Conservation (phyloP, 2,797 vertebrate species). For the Sphenodon punctatus region DNA sequence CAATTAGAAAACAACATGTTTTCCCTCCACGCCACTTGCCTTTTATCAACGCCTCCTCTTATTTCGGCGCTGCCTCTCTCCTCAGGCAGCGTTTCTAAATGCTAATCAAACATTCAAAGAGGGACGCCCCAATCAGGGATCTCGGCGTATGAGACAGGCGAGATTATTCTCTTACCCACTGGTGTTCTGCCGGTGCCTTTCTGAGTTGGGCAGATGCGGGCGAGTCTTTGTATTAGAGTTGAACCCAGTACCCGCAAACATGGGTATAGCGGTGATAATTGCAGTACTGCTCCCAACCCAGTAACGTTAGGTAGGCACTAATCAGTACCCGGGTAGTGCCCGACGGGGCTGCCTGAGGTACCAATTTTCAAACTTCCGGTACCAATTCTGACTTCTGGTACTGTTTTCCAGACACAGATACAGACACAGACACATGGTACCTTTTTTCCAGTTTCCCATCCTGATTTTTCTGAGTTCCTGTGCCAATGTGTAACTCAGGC, state of each 20-base stretch:
- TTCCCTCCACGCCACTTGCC: neutral
- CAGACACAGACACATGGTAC: too few species aligned
- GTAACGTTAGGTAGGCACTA: too few species aligned
- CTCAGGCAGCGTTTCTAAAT: neutral
- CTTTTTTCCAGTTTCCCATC: too few species aligned
- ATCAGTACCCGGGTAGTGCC: too few species aligned
- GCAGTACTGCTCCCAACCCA: too few species aligned
- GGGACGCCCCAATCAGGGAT: rapidly evolving
- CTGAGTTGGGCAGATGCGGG: rapidly evolving
- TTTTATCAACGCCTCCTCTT: neutral
- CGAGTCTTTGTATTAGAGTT: rapidly evolving
- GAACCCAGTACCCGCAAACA: neutral
- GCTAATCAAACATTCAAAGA: neutral
- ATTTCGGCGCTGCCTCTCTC: neutral
- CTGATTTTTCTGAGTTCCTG: too few species aligned
- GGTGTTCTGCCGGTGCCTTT: neutral
- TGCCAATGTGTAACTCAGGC: too few species aligned
- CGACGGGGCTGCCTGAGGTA: too few species aligned
- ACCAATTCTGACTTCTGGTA: too few species aligned
- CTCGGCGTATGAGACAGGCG: rapidly evolving
- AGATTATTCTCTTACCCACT: neutral
- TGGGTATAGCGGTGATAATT: too few species aligned
- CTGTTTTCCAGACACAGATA: too few species aligned
- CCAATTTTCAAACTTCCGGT: too few species aligned
- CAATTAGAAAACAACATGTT: neutral